phyloP scores from a whole-genome alignment of 2,888 invertebrate species.

The Noctua pronuba region DNA sequence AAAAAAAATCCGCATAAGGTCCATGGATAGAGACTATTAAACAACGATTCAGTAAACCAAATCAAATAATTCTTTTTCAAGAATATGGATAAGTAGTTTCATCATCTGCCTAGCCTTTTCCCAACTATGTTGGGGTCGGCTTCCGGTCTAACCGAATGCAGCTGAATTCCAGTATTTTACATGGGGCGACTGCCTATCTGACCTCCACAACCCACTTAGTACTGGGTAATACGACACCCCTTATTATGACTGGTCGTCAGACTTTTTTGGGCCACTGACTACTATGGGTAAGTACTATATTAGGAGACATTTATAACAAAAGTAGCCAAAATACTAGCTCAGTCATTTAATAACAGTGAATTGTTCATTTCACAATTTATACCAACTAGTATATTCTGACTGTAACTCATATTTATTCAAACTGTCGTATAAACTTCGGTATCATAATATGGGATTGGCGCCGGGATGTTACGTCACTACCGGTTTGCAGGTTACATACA shows the following conservation, averaged over 20 bases:
- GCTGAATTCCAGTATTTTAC: too few species aligned
- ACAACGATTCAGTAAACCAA: neutral
- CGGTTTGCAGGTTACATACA: constrained; percentile 28
- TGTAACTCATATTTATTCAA: constrained; percentile 46
- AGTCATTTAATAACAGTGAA: neutral
- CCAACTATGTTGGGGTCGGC: too few species aligned
- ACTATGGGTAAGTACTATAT: neutral
- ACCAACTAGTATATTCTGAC: constrained; percentile 8
- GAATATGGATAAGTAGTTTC: neutral
- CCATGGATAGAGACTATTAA: neutral
- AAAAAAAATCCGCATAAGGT: neutral
- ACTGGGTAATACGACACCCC: neutral
- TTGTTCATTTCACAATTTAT: constrained; percentile 22
- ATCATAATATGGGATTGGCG: constrained; percentile 47
- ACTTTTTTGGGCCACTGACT: neutral
- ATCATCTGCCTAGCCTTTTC: too few species aligned
- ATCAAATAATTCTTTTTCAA: neutral
- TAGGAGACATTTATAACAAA: neutral
- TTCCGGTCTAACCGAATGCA: too few species aligned
- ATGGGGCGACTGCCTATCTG: too few species aligned
- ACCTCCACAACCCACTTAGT: neutral
- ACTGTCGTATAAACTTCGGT: constrained; percentile 41
- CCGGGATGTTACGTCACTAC: constrained; percentile 34
- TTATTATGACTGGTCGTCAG: neutral
- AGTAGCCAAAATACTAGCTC: neutral